A percentile compares a stretch with the other conserved stretches of the same genome.
Evolutionary conservation across 2,888 invertebrate species (phyloP).

Genomic region (Crocallis elinguaria): DNA sequence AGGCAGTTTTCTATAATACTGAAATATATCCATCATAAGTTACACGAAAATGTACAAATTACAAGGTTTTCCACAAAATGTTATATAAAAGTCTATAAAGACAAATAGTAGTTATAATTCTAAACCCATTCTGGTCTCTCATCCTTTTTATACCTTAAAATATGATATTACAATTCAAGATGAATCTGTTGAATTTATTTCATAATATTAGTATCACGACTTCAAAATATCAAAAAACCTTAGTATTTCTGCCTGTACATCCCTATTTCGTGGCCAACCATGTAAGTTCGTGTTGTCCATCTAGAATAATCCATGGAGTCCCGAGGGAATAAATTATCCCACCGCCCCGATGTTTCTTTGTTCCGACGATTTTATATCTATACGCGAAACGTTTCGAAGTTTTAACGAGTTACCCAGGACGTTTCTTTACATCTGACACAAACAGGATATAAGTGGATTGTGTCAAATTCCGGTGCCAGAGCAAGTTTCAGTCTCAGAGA

Average conservation of each 20-base stretch:
- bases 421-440: slow-evolving; percentile 12
- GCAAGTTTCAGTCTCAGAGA: neutral
- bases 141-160: no score
- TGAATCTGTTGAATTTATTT: neutral
- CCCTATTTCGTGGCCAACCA: slow-evolving; percentile 7
- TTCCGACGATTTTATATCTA: slow-evolving; percentile 51
- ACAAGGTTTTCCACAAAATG: no score
- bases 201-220: neutral
- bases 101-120: no score
- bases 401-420: slow-evolving; percentile 22
- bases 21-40: no score
- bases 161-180: no score
- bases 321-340: slow-evolving; percentile 65
- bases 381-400: slow-evolving; percentile 35
- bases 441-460: slow-evolving; percentile 23
- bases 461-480: slow-evolving; percentile 3
- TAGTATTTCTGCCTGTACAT: neutral
- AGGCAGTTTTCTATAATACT: no score
- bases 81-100: no score
- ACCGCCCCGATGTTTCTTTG: slow-evolving; percentile 52
- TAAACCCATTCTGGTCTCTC: no score
- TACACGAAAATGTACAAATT: no score
- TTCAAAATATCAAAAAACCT: neutral
- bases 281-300: slow-evolving; percentile 34
- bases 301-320: slow-evolving; percentile 40